Conservation (phyloP, 2,888 invertebrate genomes). For the Dichetophora obliterata region DNA sequence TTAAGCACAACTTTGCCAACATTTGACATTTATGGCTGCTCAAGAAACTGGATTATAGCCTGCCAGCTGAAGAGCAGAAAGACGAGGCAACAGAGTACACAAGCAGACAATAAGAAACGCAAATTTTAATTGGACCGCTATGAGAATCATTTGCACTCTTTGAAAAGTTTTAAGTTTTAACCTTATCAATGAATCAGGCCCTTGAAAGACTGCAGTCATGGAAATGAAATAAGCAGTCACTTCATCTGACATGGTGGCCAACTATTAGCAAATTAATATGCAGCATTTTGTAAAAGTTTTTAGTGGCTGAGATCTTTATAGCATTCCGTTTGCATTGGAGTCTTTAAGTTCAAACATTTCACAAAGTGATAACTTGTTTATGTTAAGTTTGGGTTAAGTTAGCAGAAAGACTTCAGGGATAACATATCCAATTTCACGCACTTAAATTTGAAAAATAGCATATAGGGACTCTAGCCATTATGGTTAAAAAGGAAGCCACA, state of each 20-base stretch:
- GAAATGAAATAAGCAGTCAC: not conserved
- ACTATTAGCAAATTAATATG: not conserved
- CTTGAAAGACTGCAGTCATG: not conserved
- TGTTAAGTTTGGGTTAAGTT: too few relatives aligned
- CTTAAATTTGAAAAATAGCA: too few relatives aligned
- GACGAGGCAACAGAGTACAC: not conserved
- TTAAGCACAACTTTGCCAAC: not conserved
- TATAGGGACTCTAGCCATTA: too few relatives aligned
- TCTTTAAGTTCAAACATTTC: too few relatives aligned
- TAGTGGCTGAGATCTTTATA: too few relatives aligned
- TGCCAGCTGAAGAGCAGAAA: not conserved
- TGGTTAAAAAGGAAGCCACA: too few relatives aligned
- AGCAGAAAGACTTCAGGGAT: too few relatives aligned
- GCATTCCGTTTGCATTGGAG: too few relatives aligned
- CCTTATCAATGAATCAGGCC: not conserved
- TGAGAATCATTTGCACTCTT: slow-evolving; percentile 14
- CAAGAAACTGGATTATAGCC: slow-evolving; percentile 12
- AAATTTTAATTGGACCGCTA: slow-evolving; percentile 19
- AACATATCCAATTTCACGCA: too few relatives aligned
- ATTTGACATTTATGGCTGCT: slow-evolving; percentile 14
- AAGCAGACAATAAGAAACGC: slow-evolving; percentile 11
- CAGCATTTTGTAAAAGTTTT: not conserved
- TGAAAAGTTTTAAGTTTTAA: not conserved
- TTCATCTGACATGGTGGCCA: not conserved
- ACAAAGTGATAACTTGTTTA: too few relatives aligned